phyloP scores from a whole-genome alignment of 2,797 vertebrate species.

The Todus mexicanus region DNA sequence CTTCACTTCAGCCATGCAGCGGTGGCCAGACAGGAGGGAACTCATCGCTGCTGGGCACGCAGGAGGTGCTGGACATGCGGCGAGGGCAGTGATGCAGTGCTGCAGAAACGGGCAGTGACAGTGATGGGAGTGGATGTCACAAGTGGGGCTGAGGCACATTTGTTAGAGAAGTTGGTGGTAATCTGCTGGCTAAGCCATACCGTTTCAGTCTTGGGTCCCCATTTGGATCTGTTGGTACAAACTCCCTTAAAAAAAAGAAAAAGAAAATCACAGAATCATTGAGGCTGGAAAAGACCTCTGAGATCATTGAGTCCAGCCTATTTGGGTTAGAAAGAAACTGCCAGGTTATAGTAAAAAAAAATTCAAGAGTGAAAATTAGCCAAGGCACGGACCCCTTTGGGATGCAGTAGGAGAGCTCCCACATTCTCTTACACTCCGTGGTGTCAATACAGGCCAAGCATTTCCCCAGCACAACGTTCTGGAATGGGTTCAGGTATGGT shows the following conservation, averaged over 20 bases:
- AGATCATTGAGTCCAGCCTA: too few species aligned
- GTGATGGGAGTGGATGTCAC: neutral
- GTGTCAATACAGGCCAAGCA: neutral
- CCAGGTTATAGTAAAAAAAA: neutral
- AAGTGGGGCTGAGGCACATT: neutral
- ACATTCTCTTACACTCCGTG: neutral
- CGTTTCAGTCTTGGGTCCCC: neutral
- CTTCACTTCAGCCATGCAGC: fast-evolving
- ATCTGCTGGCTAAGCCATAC: neutral
- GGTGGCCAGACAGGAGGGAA: fast-evolving
- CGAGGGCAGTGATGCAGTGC: neutral
- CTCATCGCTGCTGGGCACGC: fast-evolving
- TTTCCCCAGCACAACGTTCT: fast-evolving
- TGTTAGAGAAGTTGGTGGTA: neutral
- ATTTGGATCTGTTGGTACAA: neutral
- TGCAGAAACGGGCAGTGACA: neutral
- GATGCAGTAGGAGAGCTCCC: neutral
- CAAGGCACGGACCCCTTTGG: neutral
- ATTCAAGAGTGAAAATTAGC: neutral
- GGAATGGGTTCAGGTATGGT: neutral
- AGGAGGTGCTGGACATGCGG: fast-evolving
- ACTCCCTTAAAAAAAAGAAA: neutral
- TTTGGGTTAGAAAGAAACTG: neutral
- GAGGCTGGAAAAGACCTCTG: too few species aligned
- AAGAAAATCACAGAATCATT: too few species aligned